Evolutionary conservation across 2,888 invertebrate genomes (phyloP), one percentile per base, ranked within the genome.

Genomic region (Drosophila cognata): DNA sequence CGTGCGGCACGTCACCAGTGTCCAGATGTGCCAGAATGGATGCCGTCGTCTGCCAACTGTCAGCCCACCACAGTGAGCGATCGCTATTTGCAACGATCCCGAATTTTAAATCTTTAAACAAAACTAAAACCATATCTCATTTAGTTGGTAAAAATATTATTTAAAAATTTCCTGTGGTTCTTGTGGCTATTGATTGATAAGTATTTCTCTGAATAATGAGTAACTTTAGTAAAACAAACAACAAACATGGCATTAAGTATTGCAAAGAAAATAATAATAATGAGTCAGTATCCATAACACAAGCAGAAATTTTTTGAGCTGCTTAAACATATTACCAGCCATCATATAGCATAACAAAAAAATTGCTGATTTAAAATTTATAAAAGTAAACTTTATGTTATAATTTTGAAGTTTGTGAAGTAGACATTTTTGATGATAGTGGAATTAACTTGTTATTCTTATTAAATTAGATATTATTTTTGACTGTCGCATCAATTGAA

Each of bases 21-120:
- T 59, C 74, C 88, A 84, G 82, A 84, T 87, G 79, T 65, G 71
- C 78, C 64, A 80, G 21, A 21, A 25, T 33, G 33, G 21, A 35
- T n/a, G 31, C 25, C 25, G 8, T 8, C 25, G 46, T 29, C 50
- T 56, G 36, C 13, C 4, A 31, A 43, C 21, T 38, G 7, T 10
- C 28, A 36, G 18, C 13, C 41, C 29, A 43, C n/a, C 41, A 57
- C 41, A 57, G 57, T 57, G n/a, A 31, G 8, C 57, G 29, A n/a
- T 41, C 57, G 41, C 57, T 28, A 56, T n/a, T 28, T 28, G 25
- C 10, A 55, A 28, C 18, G 16, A 16, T 36, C 16, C 2, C 25
- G 1, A 28, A 10, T 18, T 36, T 38, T 7, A 2, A 56, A 21
- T 33, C 16, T 21, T 21, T 0, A 38, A 38, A 8, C 18, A 3